Evolutionary conservation across 1,140 invertebrate species (phyloP).

Genomic region (Eumaeus atala): DNA sequence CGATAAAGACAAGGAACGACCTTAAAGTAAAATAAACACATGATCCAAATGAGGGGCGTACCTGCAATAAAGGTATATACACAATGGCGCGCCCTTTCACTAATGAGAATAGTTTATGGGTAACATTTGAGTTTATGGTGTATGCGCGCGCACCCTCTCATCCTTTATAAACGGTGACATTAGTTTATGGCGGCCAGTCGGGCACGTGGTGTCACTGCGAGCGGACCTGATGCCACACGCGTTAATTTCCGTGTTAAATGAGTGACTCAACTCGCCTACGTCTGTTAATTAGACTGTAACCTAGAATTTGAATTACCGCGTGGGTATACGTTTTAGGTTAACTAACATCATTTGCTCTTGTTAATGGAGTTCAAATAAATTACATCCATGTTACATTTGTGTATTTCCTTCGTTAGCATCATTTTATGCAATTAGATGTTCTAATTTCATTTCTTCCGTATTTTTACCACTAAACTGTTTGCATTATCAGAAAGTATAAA

Average conservation of each 20-base stretch:
- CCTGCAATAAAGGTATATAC: constrained; percentile 61
- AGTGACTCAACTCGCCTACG: constrained; percentile 59
- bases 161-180: constrained; percentile 54
- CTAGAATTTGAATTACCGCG: constrained; percentile 56
- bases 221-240: constrained; percentile 15
- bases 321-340: constrained; percentile 38
- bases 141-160: constrained; percentile 61
- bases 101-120: constrained; percentile 69
- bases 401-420: constrained; percentile 19
- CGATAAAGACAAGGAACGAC: constrained; percentile 59
- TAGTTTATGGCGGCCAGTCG: constrained; percentile 40
- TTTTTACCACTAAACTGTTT: not conserved
- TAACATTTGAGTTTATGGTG: constrained; percentile 60
- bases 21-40: constrained; percentile 69
- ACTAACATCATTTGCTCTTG: constrained; percentile 36
- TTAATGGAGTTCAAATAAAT: constrained; percentile 41
- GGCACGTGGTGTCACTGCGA: constrained; percentile 36
- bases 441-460: too few relatives aligned
- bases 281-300: constrained; percentile 55
- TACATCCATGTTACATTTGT: constrained; percentile 28
- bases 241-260: constrained; percentile 23
- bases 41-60: constrained; percentile 57
- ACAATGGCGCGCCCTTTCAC: constrained; percentile 60
- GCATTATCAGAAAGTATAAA: too few relatives aligned
- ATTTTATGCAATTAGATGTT: constrained; percentile 10